phyloP scores from a whole-genome alignment of 2,888 invertebrate species.

The Furcula furcula region DNA sequence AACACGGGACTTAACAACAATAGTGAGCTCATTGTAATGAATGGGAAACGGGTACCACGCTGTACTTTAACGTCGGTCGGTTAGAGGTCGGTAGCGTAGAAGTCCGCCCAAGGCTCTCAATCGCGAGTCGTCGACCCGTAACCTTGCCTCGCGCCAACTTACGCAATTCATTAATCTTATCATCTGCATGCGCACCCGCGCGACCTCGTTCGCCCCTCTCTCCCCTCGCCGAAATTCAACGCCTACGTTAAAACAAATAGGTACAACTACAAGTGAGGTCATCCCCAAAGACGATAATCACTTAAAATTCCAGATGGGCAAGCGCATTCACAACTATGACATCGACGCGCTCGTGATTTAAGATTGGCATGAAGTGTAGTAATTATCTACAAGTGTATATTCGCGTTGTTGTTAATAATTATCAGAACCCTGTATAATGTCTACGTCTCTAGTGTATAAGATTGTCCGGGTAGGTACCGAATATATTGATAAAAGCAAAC shows the following conservation, averaged over 20 bases:
- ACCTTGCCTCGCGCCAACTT: constrained; percentile 75
- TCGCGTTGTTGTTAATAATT: no score
- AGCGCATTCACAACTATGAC: constrained; percentile 18
- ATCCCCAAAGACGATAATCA: constrained; percentile 35
- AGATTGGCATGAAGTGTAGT: neutral
- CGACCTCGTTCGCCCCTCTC: constrained; percentile 62
- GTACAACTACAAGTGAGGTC: constrained; percentile 38
- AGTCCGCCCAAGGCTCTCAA: constrained; percentile 69
- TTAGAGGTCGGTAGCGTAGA: constrained; percentile 67
- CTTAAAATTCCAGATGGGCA: constrained; percentile 38
- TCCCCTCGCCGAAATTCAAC: constrained; percentile 66
- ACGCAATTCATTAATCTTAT: constrained; percentile 80
- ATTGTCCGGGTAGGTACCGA: no score
- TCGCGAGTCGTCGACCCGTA: constrained; percentile 76
- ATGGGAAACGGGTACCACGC: constrained; percentile 19
- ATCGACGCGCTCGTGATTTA: constrained; percentile 5
- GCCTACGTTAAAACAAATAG: constrained; percentile 38
- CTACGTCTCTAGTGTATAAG: no score
- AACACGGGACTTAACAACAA: neutral
- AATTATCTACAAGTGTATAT: no score
- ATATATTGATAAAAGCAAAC: no score
- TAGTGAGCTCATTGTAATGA: constrained; percentile 11
- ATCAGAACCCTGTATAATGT: no score
- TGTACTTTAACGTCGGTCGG: constrained; percentile 57
- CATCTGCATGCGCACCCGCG: constrained; percentile 71